Base-by-base conservation (phyloP, 2,888 invertebrate species). In the Sarcophaga variegata region DNA sequence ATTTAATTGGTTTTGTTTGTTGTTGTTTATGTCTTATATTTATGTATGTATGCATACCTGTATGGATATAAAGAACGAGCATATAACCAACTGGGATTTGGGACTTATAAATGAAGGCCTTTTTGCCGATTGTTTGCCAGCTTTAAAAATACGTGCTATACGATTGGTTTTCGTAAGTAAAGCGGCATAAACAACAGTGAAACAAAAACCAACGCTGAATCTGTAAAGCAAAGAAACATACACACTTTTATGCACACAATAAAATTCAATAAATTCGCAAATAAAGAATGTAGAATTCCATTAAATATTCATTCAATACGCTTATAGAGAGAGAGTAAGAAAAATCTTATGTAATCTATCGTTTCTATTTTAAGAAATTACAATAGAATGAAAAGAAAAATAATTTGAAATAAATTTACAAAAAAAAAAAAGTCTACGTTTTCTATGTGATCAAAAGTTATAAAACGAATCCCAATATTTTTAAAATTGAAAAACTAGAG, bases 91-190 rank as follows among this genome's bases (percentile, higher is more conserved):
- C 93, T 98, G 98, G 0, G 98, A 98, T 91, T 96, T 96, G 0
- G 98, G 98, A 2, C 98, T 97, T 91, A 99, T 98, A 93, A 99
- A 98, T 72, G 97, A 96, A 1, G 99, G 99, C 87, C 99, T 95
- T 93, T 98, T 97, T 8, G 99, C 99, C 27, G 98, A 97, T 91
- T 97, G 97, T 92, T 98, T 98, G 91, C 98, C 97, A n/a, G 99
- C 98, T 92, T 98, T 98, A 94, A 99, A 97, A 92, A 99, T 99
- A 71, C 99, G 94, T 0, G 99, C 97, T 88, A 99, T 99, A 77
- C 99, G 95, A 94, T 99, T 99, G 14, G 99, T 99, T 95, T 99
- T 99, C 72, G 99, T 99, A 78, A 99, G 95, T 47, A 99, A 94
- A 0, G 99, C 98, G 0, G 98, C 98, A 94, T 99, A 99, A 63